These are phyloP conservation scores for Rhodinocichla rosea DNA, from an alignment of 2,113 vertebrate genomes.

Conservation along the genomic window DNA sequence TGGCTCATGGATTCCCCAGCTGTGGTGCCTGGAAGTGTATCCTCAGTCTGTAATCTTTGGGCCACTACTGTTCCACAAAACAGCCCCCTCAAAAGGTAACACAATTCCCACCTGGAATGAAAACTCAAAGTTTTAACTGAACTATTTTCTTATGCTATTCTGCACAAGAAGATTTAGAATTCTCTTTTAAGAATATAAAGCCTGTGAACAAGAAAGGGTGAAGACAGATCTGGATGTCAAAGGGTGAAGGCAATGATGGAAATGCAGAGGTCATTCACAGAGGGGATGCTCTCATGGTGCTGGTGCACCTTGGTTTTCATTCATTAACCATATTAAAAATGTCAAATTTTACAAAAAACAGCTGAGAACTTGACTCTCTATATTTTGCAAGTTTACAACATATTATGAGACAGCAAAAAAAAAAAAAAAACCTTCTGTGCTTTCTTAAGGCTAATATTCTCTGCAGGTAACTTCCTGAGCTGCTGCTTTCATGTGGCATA, in stretches of 20 bases:
- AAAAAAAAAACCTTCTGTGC: neutral
- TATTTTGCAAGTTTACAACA: neutral
- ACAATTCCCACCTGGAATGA: neutral
- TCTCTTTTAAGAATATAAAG: neutral
- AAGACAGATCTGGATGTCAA: neutral
- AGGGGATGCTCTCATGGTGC: neutral
- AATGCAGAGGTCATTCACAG: neutral
- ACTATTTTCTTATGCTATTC: neutral
- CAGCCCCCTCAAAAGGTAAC: neutral
- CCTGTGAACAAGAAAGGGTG: neutral
- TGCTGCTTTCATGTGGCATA: neutral
- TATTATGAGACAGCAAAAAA: neutral
- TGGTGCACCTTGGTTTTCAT: neutral
- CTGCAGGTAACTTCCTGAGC: neutral
- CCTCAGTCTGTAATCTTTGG: neutral
- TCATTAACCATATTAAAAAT: neutral
- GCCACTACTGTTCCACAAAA: neutral
- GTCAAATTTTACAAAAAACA: neutral
- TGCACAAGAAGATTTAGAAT: neutral
- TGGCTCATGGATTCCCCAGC: neutral
- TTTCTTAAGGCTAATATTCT: neutral
- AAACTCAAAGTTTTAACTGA: neutral
- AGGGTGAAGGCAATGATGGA: neutral
- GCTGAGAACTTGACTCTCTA: neutral
- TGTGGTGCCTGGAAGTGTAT: neutral